Percentiles rank a stretch among this genome's conserved stretches.
These are phyloP conservation scores for Myiothlypis chrysogaster DNA, from an alignment of 2,797 vertebrate species.

Conservation along the genomic window DNA sequence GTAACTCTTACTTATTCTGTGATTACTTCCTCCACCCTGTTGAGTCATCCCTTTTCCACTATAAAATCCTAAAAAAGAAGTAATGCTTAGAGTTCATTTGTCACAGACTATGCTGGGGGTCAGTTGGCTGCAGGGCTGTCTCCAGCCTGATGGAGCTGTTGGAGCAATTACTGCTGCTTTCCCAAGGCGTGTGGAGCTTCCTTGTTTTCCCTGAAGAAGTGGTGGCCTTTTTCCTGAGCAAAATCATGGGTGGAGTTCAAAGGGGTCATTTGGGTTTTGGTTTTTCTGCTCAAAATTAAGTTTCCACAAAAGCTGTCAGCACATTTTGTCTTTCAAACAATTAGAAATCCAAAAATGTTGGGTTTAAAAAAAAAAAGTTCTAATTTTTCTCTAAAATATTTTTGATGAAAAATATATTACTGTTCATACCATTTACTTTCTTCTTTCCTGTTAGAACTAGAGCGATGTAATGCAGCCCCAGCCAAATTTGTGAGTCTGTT, in stretches of 20 bases:
- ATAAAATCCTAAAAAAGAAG: neutral
- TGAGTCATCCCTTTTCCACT: neutral
- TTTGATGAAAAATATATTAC: neutral
- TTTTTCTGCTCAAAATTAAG: neutral
- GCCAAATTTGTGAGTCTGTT: neutral
- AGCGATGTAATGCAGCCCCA: neutral
- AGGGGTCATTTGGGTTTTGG: neutral
- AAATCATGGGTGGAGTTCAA: neutral
- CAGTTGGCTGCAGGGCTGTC: accelerated
- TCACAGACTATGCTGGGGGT: neutral
- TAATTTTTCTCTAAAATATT: neutral
- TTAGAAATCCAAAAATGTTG: neutral
- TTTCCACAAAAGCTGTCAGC: neutral
- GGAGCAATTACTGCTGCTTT: neutral
- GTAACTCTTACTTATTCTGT: neutral
- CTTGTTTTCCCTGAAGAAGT: neutral
- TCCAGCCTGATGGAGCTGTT: neutral
- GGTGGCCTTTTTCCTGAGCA: neutral
- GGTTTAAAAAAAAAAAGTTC: neutral
- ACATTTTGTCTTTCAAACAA: neutral
- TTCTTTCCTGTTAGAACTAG: neutral
- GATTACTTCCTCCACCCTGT: neutral
- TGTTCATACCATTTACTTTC: neutral
- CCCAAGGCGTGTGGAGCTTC: neutral
- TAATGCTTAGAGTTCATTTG: neutral